These are phyloP conservation scores for Ptychodera flava DNA, from an alignment of 35 echinoderm and acorn worm genomes.

Conservation along the genomic window DNA sequence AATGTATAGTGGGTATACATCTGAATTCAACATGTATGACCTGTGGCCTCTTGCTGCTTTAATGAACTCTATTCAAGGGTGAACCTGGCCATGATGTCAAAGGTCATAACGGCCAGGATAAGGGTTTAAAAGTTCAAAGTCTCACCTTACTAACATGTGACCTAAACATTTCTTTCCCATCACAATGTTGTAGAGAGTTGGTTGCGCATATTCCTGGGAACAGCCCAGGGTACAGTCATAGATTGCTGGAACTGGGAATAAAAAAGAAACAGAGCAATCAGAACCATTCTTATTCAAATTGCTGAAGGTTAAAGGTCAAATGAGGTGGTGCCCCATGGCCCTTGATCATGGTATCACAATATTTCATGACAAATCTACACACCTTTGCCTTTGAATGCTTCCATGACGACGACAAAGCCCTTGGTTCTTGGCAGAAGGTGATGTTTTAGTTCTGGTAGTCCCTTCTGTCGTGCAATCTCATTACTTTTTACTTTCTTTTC, in stretches of 20 bases:
- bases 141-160: not conserved
- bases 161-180: conserved; percentile 25
- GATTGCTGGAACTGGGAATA: conserved; percentile 37
- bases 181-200: conserved; percentile 29
- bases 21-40: too few relatives aligned
- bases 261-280: not conserved
- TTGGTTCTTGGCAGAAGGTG: conserved; percentile 72
- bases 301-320: not conserved
- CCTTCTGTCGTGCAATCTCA: conserved; percentile 48
- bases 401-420: conserved; percentile 51
- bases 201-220: conserved; percentile 11
- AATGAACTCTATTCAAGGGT: too few relatives aligned
- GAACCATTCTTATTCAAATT: not conserved
- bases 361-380: not conserved
- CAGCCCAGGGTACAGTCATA: conserved; percentile 26
- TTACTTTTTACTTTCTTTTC: conserved; percentile 66
- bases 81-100: too few relatives aligned
- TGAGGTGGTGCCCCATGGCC: not conserved
- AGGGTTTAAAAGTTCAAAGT: too few relatives aligned
- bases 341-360: conserved; percentile 7
- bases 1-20: too few relatives aligned
- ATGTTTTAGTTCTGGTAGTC: conserved; percentile 54
- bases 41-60: too few relatives aligned
- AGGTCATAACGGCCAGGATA: too few relatives aligned
- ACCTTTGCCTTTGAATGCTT: conserved; percentile 67